Evolutionary conservation across 2,797 vertebrate species (phyloP), one percentile per base, ranked within the genome.

Genomic region (Lepilemur septentrionalis): DNA sequence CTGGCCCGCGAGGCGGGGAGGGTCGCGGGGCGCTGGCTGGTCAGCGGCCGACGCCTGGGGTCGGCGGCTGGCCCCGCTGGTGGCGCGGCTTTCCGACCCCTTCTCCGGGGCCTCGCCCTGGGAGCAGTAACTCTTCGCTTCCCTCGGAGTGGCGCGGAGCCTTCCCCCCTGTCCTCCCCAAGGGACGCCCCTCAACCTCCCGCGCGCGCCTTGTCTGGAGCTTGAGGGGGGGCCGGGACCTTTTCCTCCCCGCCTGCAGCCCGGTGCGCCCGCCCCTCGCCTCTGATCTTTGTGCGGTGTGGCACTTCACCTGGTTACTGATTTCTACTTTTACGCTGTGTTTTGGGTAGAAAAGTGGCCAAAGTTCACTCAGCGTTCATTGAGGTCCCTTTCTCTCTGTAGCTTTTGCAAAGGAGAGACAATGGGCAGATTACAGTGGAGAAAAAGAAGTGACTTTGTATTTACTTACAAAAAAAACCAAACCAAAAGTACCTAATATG

Each of bases 311-410:
- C 97, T 69, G 96, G 97, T 97, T 98, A 97, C 97, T 97, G 93
- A 97, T 97, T 97, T 95, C 97, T 93, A 94, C 97, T 97, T 98
- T 97, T 97, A 97, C 97, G 94, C 97, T 86, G 84, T 97, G 96
- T 97, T 98, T 97, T 97, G 97, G 97, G 97, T 93, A 76, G 92
- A 94, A n/a, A 94, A 61, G 48, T 96, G 97, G 96, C 95, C 97
- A 80, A 98, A 98, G 85, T 98, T 98, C 25, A 75, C 55, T 78
- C 85, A 52, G 50, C 78, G 63, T 91, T 94, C 96, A 46, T 94
- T 96, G 97, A 97, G 95, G 96, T 97, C 59, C 72, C 69, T 96
- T 92, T 94, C 81, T 65, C n/a, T 70, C 48, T 52, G 87, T 80
- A 80, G 97, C 80, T 89, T 97, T 97, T 93, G 76, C 95, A 78